These are phyloP conservation scores for Monopterus albus DNA, from an alignment of 2,113 vertebrate genomes.

Conservation along the genomic window DNA sequence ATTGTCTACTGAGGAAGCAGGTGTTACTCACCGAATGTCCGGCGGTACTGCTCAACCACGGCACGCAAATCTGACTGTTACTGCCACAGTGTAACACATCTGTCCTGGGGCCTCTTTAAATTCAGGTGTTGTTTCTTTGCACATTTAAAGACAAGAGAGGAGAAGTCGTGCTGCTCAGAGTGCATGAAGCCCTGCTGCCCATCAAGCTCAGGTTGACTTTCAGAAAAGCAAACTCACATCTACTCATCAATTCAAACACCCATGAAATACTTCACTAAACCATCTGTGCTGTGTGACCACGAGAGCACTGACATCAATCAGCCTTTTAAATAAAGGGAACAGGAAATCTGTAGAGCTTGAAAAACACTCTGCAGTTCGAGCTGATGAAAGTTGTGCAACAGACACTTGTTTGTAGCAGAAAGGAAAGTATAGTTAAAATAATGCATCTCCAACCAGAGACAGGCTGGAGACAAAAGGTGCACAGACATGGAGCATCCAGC, in stretches of 20 bases:
- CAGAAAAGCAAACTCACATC: too few relatives aligned
- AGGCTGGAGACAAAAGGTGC: background rate
- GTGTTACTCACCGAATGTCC: slow-evolving; percentile 61
- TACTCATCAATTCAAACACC: background rate
- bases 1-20: slow-evolving; percentile 74
- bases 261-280: background rate
- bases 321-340: slow-evolving; percentile 53
- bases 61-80: background rate
- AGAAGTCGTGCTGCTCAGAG: background rate
- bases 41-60: too few relatives aligned
- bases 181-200: background rate
- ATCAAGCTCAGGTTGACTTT: background rate
- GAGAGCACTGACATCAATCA: too few relatives aligned
- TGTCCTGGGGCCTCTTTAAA: background rate
- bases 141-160: background rate
- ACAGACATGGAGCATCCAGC: background rate
- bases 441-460: background rate
- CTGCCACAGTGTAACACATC: too few relatives aligned
- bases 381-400: slow-evolving; percentile 13
- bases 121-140: background rate
- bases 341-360: slow-evolving; percentile 54
- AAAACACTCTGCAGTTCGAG: slow-evolving; percentile 27
- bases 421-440: background rate
- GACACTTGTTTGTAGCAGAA: background rate
- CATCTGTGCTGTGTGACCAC: too few relatives aligned